phyloP scores from a whole-genome alignment of 2,797 vertebrate species.

The Hippopotamyrus pictus region DNA sequence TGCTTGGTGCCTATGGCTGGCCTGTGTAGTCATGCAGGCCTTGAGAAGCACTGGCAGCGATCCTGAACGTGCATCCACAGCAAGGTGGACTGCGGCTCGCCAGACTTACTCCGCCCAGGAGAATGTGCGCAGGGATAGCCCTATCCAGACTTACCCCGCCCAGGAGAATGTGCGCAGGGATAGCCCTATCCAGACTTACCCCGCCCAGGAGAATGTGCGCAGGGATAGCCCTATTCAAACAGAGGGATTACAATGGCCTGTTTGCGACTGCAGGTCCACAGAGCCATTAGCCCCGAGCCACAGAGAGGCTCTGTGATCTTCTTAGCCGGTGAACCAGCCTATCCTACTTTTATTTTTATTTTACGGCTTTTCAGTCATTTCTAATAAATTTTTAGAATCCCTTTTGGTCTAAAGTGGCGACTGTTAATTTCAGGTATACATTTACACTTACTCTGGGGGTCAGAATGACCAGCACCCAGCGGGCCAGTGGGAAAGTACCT shows the following conservation, averaged over 20 bases:
- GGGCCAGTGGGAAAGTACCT: background rate
- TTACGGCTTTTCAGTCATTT: constrained; percentile 46
- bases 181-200: too few species aligned
- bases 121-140: constrained; percentile 58
- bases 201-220: too few species aligned
- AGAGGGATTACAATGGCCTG: constrained; percentile 49
- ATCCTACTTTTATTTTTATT: constrained; percentile 32
- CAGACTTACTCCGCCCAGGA: constrained; percentile 56
- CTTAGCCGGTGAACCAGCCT: constrained; percentile 58
- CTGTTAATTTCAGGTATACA: constrained; percentile 9
- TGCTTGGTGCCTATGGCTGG: constrained; percentile 28
- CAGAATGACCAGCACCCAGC: background rate
- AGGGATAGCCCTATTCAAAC: constrained; percentile 46
- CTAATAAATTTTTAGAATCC: constrained; percentile 52
- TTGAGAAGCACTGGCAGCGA: constrained; percentile 36
- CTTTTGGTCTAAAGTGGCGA: constrained; percentile 36
- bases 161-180: too few species aligned
- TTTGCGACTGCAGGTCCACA: constrained; percentile 49
- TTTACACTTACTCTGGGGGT: background rate
- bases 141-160: constrained; percentile 33
- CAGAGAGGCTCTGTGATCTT: constrained; percentile 47
- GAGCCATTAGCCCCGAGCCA: constrained; percentile 59
- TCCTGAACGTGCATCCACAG: constrained; percentile 34
- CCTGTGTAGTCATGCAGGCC: constrained; percentile 38
- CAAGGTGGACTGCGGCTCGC: constrained; percentile 44